Evolutionary conservation across 2,888 invertebrate species (phyloP).

Genomic region (Lysandra coridon): DNA sequence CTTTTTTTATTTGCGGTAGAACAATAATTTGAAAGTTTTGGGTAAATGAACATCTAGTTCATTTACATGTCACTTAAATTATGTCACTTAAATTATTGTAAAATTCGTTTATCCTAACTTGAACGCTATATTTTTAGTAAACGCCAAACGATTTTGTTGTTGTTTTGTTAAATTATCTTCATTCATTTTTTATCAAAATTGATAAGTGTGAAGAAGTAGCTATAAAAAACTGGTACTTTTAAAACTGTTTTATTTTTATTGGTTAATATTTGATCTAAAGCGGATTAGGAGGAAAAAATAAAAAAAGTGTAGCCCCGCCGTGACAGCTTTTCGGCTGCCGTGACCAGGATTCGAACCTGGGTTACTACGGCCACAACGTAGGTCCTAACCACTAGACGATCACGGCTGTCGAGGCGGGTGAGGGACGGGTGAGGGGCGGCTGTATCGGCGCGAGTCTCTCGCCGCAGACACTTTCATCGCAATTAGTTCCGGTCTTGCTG

Average conservation of each 20-base stretch:
- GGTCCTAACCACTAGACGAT: slow-evolving; percentile 89
- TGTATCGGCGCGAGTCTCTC: slow-evolving; percentile 12
- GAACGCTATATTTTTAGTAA: no score
- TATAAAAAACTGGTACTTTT: no score
- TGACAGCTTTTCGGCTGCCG: slow-evolving; percentile 50
- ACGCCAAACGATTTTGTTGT: no score
- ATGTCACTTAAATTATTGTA: no score
- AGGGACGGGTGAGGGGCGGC: slow-evolving; percentile 36
- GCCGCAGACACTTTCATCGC: slow-evolving; percentile 18
- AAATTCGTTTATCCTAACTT: no score
- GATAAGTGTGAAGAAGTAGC: no score
- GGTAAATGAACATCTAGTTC: no score
- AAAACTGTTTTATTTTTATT: no score
- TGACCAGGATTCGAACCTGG: slow-evolving; percentile 86
- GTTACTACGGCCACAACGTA: slow-evolving; percentile 87
- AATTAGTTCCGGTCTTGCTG: slow-evolving; percentile 16
- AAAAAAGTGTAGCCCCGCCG: not conserved
- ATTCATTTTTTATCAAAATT: no score
- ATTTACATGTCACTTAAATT: no score
- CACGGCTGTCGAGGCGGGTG: slow-evolving; percentile 54
- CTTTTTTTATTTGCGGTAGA: not conserved
- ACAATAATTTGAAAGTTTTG: no score
- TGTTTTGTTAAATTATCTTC: no score
- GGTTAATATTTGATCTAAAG: not conserved
- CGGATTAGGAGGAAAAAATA: not conserved